Evolutionary conservation across 2,888 invertebrate genomes (phyloP).

Genomic region (Hirudinaria manillensis): DNA sequence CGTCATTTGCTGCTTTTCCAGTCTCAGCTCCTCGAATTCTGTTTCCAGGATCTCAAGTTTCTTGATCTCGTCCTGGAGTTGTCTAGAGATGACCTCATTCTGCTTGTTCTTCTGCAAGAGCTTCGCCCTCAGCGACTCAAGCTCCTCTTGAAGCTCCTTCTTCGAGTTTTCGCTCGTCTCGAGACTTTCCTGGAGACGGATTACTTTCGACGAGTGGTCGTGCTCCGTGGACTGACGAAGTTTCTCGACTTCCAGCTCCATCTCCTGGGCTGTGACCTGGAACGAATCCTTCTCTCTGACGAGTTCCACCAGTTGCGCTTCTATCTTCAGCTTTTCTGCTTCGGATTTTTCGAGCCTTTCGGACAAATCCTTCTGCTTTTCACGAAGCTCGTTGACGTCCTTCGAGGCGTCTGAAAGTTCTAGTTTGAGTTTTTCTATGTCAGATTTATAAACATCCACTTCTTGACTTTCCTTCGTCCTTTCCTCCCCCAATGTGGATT

Average conservation of each 20-base stretch:
- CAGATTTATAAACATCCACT: background rate
- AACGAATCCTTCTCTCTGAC: slow-evolving; percentile 7
- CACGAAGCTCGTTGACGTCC: background rate
- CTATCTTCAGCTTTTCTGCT: background rate
- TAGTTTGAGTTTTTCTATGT: background rate
- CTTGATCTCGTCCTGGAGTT: background rate
- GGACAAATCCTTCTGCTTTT: too few relatives aligned
- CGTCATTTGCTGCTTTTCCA: slow-evolving; percentile 9
- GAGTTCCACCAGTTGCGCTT: background rate
- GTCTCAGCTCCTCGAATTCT: slow-evolving; percentile 13
- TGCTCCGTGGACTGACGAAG: background rate
- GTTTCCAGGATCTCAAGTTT: slow-evolving; percentile 15
- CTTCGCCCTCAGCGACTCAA: background rate
- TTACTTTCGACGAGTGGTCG: background rate
- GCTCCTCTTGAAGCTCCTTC: background rate
- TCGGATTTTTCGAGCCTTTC: background rate
- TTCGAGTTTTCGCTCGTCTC: background rate
- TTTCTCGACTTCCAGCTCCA: background rate
- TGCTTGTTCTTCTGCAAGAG: background rate
- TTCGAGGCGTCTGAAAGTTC: background rate
- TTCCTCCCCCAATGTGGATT: background rate
- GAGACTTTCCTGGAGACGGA: background rate
- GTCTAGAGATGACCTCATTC: background rate
- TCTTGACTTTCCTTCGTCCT: slow-evolving; percentile 7
- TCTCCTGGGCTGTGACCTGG: background rate